Conservation (phyloP, 2,797 vertebrate genomes). For the Monodelphis domestica region DNA sequence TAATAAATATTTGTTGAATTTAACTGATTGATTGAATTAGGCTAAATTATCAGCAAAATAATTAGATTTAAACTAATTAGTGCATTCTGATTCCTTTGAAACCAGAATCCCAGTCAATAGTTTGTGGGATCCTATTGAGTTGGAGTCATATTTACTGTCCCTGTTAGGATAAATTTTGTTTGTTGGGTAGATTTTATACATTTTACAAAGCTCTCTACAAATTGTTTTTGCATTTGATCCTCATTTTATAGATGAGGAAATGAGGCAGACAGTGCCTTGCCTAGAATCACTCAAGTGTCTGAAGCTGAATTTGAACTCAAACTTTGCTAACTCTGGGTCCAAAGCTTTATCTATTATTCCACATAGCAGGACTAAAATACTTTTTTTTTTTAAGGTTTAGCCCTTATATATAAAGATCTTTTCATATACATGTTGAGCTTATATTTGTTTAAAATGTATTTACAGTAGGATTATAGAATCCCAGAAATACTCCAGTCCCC, state of each 20-base stretch:
- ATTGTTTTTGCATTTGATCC: neutral
- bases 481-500: constrained; percentile 15
- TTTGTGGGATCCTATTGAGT: constrained; percentile 4
- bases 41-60: neutral
- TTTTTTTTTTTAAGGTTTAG: neutral
- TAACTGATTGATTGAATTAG: constrained; percentile 6
- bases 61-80: constrained; percentile 11
- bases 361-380: neutral
- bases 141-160: neutral
- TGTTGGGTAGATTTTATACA: neutral
- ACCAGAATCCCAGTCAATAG: constrained; percentile 4
- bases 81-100: constrained; percentile 36
- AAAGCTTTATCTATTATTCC: neutral
- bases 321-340: neutral
- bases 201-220: neutral
- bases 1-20: neutral
- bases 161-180: neutral
- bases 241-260: neutral
- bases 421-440: neutral
- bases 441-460: neutral
- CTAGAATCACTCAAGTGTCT: neutral
- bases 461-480: neutral
- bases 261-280: neutral
- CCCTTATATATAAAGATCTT: constrained; percentile 30
- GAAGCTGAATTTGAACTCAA: neutral